Conservation (phyloP, 2,888 invertebrate genomes). For the Acleris sparsana region DNA sequence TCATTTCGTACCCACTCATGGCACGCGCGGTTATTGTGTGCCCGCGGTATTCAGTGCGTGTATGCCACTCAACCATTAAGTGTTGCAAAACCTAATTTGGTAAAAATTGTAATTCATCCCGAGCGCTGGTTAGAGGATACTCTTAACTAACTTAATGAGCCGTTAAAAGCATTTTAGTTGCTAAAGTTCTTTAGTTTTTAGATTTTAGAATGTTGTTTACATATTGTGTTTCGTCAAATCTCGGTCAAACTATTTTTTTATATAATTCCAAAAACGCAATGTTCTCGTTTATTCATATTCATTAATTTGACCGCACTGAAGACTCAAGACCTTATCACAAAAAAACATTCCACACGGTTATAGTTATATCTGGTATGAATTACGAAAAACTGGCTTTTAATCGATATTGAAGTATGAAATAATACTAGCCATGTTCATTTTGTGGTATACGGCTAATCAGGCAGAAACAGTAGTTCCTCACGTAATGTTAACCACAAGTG, state of each 20-base stretch:
- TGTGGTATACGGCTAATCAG: conserved; percentile 1
- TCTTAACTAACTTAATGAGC: not conserved
- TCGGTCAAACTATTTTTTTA: no score
- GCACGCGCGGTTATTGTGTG: conserved; percentile 54
- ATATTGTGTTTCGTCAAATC: no score
- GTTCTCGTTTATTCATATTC: no score
- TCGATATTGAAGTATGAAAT: no score
- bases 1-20: conserved; percentile 43
- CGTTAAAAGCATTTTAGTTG: not conserved
- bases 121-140: conserved; percentile 13
- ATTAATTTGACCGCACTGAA: no score
- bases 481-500: conserved; percentile 26
- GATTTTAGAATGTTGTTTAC: not conserved
- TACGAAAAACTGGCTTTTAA: no score
- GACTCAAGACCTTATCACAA: no score
- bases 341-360: no score
- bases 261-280: no score
- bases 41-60: conserved; percentile 62
- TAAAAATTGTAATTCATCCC: conserved; percentile 32
- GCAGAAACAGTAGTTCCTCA: conserved; percentile 9
- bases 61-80: conserved; percentile 58
- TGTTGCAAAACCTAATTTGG: conserved; percentile 46
- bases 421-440: not conserved
- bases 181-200: not conserved
- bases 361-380: no score